A percentile compares a stretch with the other conserved stretches of the same genome.
Evolutionary conservation across 2,113 vertebrate genomes (phyloP).

Genomic region (Sapayoa aenigma): DNA sequence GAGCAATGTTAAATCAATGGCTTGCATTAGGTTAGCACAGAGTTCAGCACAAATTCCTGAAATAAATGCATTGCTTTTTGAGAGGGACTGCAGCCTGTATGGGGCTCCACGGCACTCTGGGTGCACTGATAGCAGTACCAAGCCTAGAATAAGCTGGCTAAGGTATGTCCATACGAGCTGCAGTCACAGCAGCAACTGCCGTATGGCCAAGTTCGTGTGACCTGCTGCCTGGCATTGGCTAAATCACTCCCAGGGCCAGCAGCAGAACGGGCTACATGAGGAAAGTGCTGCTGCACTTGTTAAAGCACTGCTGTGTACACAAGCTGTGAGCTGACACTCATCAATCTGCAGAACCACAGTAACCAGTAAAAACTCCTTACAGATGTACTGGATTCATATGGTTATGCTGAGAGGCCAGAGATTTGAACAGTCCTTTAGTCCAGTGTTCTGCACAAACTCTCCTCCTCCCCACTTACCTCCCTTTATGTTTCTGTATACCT

Average conservation of each 20-base stretch:
- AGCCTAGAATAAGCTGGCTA: not conserved
- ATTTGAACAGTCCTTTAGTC: not conserved
- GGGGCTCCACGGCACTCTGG: rapidly evolving
- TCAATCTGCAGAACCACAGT: not conserved
- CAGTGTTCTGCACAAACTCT: not conserved
- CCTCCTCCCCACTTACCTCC: not conserved
- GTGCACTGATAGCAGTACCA: not conserved
- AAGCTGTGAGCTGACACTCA: not conserved
- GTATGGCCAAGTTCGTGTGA: not conserved
- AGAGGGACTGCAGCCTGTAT: not conserved
- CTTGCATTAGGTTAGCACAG: not conserved
- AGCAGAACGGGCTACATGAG: rapidly evolving
- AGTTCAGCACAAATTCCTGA: not conserved
- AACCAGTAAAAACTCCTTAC: not conserved
- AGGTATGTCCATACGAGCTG: not conserved
- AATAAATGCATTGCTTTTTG: not conserved
- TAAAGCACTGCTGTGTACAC: not conserved
- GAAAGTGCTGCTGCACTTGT: not conserved
- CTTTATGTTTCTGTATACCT: not conserved
- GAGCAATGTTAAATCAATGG: not conserved
- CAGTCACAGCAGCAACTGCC: not conserved
- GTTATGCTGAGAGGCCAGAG: not conserved
- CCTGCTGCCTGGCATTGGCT: not conserved
- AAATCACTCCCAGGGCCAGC: not conserved
- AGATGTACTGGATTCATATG: not conserved